These are phyloP conservation scores for Tubulanus polymorphus DNA, from an alignment of 2,888 invertebrate species.

Conservation along the genomic window DNA sequence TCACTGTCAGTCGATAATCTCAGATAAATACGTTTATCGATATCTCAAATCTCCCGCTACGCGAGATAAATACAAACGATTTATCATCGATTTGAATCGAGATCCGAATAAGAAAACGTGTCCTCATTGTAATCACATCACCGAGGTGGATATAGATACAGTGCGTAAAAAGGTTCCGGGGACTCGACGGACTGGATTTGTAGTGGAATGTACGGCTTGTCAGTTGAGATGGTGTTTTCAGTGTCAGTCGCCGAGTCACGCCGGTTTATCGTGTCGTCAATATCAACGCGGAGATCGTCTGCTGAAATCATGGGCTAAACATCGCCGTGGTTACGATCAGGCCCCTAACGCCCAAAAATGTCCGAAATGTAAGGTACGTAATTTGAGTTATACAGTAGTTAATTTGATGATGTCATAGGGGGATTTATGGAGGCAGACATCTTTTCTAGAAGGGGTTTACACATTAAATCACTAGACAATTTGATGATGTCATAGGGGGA, in stretches of 20 bases:
- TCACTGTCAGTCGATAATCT: conserved; percentile 38
- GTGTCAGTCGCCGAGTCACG: conserved; percentile 54
- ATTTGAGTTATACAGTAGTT: too few species aligned
- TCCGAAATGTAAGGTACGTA: conserved; percentile 53
- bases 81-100: conserved; percentile 47
- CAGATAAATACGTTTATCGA: conserved; percentile 48
- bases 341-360: conserved; percentile 52
- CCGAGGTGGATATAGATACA: conserved; percentile 18
- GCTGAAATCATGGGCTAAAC: conserved; percentile 51
- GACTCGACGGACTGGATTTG: conserved; percentile 16
- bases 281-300: conserved; percentile 50
- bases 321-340: conserved; percentile 43
- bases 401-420: too few species aligned
- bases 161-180: too few species aligned
- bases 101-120: conserved; percentile 52
- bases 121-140: conserved; percentile 47
- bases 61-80: conserved; percentile 45
- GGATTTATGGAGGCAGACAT: too few species aligned
- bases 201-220: conserved; percentile 46
- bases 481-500: too few species aligned
- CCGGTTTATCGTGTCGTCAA: conserved; percentile 47
- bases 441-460: too few species aligned
- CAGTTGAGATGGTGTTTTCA: conserved; percentile 52
- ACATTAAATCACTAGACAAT: too few species aligned
- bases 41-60: conserved; percentile 24